phyloP scores from a whole-genome alignment of 2,888 invertebrate genomes.

The Parnassius apollo region DNA sequence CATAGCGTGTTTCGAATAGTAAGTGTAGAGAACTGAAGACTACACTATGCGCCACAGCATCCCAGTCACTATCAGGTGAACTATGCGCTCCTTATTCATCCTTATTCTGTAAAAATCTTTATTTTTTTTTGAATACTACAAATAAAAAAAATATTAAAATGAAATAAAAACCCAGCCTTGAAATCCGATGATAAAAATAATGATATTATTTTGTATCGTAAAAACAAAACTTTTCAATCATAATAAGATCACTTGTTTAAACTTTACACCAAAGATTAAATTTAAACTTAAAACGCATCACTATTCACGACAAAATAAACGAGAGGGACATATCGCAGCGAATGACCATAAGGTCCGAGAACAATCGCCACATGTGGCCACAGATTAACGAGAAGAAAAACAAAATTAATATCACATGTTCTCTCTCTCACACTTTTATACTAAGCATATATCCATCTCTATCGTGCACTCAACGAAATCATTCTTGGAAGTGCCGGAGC shows the following conservation, averaged over 20 bases:
- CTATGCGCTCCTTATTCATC: too few relatives aligned
- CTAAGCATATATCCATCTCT: constrained; percentile 36
- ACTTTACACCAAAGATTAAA: neutral
- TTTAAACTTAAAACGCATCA: constrained; percentile 9
- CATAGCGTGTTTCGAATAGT: too few relatives aligned
- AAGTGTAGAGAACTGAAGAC: too few relatives aligned
- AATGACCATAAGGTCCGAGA: constrained; percentile 79
- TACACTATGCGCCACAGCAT: too few relatives aligned
- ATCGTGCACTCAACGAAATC: constrained; percentile 65
- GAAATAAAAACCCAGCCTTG: too few relatives aligned
- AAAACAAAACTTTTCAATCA: constrained; percentile 3
- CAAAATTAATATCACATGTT: constrained; percentile 60
- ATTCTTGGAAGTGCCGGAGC: constrained; percentile 73
- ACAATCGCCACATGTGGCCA: constrained; percentile 80
- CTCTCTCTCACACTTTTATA: constrained; percentile 38
- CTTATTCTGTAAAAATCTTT: too few relatives aligned
- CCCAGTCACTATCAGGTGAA: too few relatives aligned
- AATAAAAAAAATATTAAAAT: too few relatives aligned
- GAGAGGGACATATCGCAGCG: constrained; percentile 40
- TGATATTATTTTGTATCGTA: too few relatives aligned
- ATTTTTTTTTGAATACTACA: too few relatives aligned
- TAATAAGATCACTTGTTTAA: neutral
- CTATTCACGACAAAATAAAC: constrained; percentile 39
- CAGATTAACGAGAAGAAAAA: constrained; percentile 77
- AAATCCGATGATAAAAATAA: too few relatives aligned